phyloP scores from a whole-genome alignment of 2,797 vertebrate species.

The Molothrus aeneus region DNA sequence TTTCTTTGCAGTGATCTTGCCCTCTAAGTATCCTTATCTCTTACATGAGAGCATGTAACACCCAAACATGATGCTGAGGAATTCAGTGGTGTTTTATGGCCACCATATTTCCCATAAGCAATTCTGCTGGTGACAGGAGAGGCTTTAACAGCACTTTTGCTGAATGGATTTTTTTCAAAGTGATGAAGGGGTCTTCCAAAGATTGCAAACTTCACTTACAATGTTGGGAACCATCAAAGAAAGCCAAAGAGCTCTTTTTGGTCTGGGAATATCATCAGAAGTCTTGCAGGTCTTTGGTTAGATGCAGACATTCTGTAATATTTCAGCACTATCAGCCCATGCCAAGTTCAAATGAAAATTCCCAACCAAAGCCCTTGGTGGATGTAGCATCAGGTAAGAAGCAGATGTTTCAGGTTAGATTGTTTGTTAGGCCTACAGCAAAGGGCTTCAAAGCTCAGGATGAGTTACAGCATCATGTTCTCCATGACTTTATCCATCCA shows the following conservation, averaged over 20 bases:
- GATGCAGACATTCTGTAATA: background rate
- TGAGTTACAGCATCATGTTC: background rate
- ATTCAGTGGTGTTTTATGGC: background rate
- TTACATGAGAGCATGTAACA: background rate
- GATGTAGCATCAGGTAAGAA: background rate
- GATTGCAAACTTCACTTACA: background rate
- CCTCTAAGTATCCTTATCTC: background rate
- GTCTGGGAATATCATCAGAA: background rate
- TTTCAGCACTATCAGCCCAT: background rate
- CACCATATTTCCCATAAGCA: background rate
- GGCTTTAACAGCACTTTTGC: background rate
- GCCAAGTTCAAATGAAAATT: background rate
- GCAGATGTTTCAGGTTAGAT: background rate
- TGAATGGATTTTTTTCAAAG: background rate
- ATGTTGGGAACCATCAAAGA: background rate
- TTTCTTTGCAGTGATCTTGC: background rate
- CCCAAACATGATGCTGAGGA: background rate
- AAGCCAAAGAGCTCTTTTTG: background rate
- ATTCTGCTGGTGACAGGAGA: background rate
- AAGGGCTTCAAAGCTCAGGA: background rate
- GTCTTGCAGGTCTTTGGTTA: background rate
- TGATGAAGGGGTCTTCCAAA: background rate
- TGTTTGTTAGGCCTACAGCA: background rate
- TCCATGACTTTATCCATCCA: background rate
- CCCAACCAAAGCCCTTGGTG: background rate